Evolutionary conservation across 1,140 invertebrate species (phyloP).

Genomic region (Lanistes nyassanus): DNA sequence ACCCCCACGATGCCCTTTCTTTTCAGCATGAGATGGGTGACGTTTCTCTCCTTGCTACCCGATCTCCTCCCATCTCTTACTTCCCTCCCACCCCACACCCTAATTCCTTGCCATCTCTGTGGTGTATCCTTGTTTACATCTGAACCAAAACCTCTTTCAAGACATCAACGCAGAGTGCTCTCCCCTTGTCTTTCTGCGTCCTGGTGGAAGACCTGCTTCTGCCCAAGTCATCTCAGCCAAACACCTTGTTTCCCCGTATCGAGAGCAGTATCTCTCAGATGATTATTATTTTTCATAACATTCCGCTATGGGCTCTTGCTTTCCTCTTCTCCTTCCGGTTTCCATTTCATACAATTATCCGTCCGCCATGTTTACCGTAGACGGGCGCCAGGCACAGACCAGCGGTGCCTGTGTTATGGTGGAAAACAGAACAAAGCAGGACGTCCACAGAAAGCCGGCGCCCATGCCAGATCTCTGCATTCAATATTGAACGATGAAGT

Average conservation of each 20-base stretch:
- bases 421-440: constrained; percentile 13
- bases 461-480: not conserved
- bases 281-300: constrained; percentile 23
- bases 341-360: constrained; percentile 18
- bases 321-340: constrained; percentile 4
- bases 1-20: too few species aligned
- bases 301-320: not conserved
- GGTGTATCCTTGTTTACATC: too few species aligned
- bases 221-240: too few species aligned
- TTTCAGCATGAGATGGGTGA: too few species aligned
- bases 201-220: too few species aligned
- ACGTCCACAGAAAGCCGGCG: not conserved
- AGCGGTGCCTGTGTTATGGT: not conserved
- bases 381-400: not conserved
- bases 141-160: too few species aligned
- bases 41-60: too few species aligned
- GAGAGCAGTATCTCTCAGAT: constrained; percentile 15
- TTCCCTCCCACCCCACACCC: too few species aligned
- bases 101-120: too few species aligned
- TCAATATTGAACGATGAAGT: not conserved
- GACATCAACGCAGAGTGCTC: too few species aligned
- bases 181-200: too few species aligned
- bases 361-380: constrained; percentile 11
- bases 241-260: constrained; percentile 3
- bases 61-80: too few species aligned